Evolutionary conservation across 2,797 vertebrate genomes (phyloP), one percentile per base, ranked within the genome.

Genomic region (Acrossocheilus wenchowensis): DNA sequence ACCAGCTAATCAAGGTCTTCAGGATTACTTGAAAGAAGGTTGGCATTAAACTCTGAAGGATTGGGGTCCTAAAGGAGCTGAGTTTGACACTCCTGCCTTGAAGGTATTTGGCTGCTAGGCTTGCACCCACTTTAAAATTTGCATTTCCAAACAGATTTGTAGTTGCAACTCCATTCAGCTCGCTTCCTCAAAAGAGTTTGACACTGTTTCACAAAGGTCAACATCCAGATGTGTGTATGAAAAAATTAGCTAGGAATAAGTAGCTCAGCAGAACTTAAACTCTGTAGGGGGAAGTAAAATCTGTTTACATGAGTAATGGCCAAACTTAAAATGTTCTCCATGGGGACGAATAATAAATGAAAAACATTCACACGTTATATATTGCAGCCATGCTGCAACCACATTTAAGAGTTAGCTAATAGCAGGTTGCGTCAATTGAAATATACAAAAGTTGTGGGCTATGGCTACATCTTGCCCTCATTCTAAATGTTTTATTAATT

Each of bases 241-340:
- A 84, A 68, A 78, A 52, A 84, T 36, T 12, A 41, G 5, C 23
- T 62, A 43, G 23, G 14, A 66, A 30, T 77, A 77, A 39, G 30
- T 57, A 19, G 19, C 17, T 34, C 30, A 48, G 30, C 45, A 26
- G 21, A 54, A 78, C 41, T 52, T 19, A 78, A 68, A 54, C 11
- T 17, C 74, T 78, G 60, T 39, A 78, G 73, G 45, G 62, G 21
- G 15, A 54, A 54, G 48, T 81, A 14, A 68, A 81, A 81, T 36
- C 43, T 69, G 83, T 84, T 84, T 78, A 36, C 62, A 8, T 78
- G 74, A 84, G 45, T 54, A 78, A 84, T 77, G 62, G 48, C 60
- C 62, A 52, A 50, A 30, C 62, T 75, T 62, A 10, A 57, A n/a
- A 19, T 39, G 17, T 50, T 68, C n/a, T 71, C 75, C 62, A 54